phyloP scores from a whole-genome alignment of 53 echinoderm and acorn worm species.

The Henricia sp. region DNA sequence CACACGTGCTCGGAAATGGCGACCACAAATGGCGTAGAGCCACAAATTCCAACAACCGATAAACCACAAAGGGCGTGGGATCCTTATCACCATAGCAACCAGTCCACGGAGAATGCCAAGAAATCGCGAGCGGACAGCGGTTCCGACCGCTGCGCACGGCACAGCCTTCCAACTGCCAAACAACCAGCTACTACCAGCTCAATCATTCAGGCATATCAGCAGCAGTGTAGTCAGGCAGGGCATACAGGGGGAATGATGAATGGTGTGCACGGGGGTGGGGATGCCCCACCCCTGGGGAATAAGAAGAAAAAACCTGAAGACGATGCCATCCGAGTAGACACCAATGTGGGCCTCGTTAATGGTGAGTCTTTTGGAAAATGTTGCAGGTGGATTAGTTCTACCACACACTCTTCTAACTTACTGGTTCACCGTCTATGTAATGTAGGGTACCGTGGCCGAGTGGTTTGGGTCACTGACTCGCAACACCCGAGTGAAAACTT shows the following conservation, averaged over 20 bases:
- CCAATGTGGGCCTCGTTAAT: slow-evolving; percentile 14
- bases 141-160: slow-evolving; percentile 72
- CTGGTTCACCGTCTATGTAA: too few species aligned
- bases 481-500: too few species aligned
- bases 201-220: slow-evolving; percentile 65
- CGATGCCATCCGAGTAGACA: slow-evolving; percentile 16
- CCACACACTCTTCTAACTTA: too few species aligned
- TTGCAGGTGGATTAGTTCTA: too few species aligned
- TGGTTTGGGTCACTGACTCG: too few species aligned
- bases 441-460: too few species aligned
- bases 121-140: slow-evolving; percentile 47
- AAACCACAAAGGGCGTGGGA: slow-evolving; percentile 9
- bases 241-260: slow-evolving; percentile 35
- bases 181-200: slow-evolving; percentile 64
- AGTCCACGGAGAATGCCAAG: slow-evolving; percentile 57
- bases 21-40: slow-evolving; percentile 58
- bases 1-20: slow-evolving; percentile 59
- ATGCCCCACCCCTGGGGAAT: slow-evolving; percentile 33
- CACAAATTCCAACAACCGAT: slow-evolving; percentile 34
- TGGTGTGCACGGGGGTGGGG: slow-evolving; percentile 67
- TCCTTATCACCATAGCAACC: slow-evolving; percentile 21
- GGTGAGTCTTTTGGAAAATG: slow-evolving; percentile 29
- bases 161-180: slow-evolving; percentile 64
- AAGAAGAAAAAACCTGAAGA: slow-evolving; percentile 45
- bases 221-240: slow-evolving; percentile 55